A percentile compares a stretch with the other conserved stretches of the same genome.
Evolutionary conservation across 2,888 invertebrate species (phyloP).

Genomic region (Euphydryas editha): DNA sequence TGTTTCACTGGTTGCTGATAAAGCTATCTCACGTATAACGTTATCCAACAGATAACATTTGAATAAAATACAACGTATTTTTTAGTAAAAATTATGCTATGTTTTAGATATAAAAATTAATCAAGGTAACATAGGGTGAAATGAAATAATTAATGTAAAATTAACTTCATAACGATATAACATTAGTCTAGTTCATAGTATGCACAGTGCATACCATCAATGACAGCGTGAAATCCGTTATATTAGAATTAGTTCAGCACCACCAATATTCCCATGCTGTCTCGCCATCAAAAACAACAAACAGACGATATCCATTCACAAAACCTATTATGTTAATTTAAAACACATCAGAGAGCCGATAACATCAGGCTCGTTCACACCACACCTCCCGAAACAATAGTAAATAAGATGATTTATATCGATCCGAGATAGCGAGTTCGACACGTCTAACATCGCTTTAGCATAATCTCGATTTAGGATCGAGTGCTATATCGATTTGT

Average conservation of each 20-base stretch:
- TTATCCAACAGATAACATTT: no score
- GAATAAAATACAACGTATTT: no score
- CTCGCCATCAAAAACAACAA: constrained; percentile 65
- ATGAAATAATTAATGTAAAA: no score
- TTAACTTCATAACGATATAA: background rate
- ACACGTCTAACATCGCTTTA: constrained; percentile 82
- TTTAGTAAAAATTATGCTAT: no score
- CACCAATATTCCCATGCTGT: constrained; percentile 40
- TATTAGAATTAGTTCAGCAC: constrained; percentile 12
- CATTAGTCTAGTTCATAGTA: no score
- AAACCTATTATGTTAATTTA: constrained; percentile 84
- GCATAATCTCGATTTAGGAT: constrained; percentile 79
- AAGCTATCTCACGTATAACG: background rate
- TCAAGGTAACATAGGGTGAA: no score
- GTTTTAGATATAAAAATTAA: no score
- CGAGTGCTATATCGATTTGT: constrained; percentile 74
- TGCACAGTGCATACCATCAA: background rate
- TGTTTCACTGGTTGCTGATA: no score
- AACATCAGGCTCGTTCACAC: constrained; percentile 80
- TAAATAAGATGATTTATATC: constrained; percentile 84
- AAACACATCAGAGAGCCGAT: constrained; percentile 79
- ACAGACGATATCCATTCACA: constrained; percentile 80
- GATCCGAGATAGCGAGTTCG: constrained; percentile 76
- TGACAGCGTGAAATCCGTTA: constrained; percentile 10
- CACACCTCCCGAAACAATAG: constrained; percentile 84